phyloP scores from a whole-genome alignment of 2,888 invertebrate genomes.

The Parapristionchus giblindavisi region DNA sequence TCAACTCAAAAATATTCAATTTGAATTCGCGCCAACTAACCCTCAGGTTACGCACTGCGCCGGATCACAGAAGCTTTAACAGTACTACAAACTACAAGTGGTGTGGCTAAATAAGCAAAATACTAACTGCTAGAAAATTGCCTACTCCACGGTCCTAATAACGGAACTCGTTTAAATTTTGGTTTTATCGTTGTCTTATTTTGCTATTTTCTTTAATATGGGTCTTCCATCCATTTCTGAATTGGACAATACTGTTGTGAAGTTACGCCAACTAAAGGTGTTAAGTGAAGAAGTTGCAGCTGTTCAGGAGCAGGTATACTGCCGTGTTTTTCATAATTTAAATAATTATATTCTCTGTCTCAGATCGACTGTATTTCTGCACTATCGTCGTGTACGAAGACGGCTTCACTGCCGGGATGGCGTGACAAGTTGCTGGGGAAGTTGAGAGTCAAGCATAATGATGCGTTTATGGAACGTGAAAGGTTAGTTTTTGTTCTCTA shows the following conservation, averaged over 20 bases:
- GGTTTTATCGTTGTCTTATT: no score
- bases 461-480: slow-evolving; percentile 18
- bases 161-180: no score
- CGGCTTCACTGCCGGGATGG: slow-evolving; percentile 24
- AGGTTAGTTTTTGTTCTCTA: no score
- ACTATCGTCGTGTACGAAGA: slow-evolving; percentile 12
- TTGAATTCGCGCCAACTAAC: no score
- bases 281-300: slow-evolving; percentile 6
- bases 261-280: neutral
- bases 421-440: slow-evolving; percentile 22
- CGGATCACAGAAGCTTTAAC: no score
- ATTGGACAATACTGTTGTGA: neutral
- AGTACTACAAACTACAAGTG: slow-evolving; percentile 26
- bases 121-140: neutral
- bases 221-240: slow-evolving; percentile 15
- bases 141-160: no score
- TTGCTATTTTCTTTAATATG: slow-evolving; percentile 8
- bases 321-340: neutral
- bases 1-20: no score
- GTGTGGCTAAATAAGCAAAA: no score
- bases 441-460: slow-evolving; percentile 23
- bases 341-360: neutral
- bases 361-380: slow-evolving; percentile 24
- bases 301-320: slow-evolving; percentile 14
- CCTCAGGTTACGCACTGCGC: no score